Evolutionary conservation across 2,888 invertebrate genomes (phyloP), one percentile per base, ranked within the genome.

Genomic region (Pristionchus entomophagus): DNA sequence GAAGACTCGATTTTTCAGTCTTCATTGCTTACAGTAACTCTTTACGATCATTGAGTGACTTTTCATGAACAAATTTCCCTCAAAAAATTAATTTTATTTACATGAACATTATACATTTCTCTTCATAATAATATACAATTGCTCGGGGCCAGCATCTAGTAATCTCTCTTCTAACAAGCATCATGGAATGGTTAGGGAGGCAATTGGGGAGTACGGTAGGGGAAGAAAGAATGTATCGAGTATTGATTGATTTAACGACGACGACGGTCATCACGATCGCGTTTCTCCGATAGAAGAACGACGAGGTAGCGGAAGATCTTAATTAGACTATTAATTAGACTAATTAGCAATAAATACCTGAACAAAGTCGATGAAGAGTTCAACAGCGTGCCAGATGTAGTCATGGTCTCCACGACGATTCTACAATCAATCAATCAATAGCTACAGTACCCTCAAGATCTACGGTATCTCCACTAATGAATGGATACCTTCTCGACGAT

Each of bases 291-390:
- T 26, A 85, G 77, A n/a, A 85, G 73, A 35, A 77, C 56, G 38
- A 85, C 56, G 73, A 85, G 41, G 73, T 85, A 85, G 35, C 85
- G 85, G 85, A 85, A 85, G 77, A 85, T 77, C 85, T 85, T 5
- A 19, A 77, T 19, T 73, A 22, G 14, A 83, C 29, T 14, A 84
- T 49, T 84, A 0, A 65, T 49, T 65, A 8, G 17, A n/a, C 22
- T 19, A 19, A 29, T 3, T 29, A 65, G 22, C 41, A 2, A 49
- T 49, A 84, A 99, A 98, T 94, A 99, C 96, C 92, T 97, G 96
- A 94, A 98, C 95, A 93, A 98, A 96, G 94, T 99, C 98, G 93
- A 98, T 96, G 95, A 99, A 98, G 89, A 99, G 95, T 93, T 97
- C 97, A 90, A 99, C 95, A 22, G 92, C 93, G 90, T 93, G 94